These are phyloP conservation scores for Amphiprion percula DNA, from an alignment of 2,113 vertebrate genomes.

Conservation along the genomic window DNA sequence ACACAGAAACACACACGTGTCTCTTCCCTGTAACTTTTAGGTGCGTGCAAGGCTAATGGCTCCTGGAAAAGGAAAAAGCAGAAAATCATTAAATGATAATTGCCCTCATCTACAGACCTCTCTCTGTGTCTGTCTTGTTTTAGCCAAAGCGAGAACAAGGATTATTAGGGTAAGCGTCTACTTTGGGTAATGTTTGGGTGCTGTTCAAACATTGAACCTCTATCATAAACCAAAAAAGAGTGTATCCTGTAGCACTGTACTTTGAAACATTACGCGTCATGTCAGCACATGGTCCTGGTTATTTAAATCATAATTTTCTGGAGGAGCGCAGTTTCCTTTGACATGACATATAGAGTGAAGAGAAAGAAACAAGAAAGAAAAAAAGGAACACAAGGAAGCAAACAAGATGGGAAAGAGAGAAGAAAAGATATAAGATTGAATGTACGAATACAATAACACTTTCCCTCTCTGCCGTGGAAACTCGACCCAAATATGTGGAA, in stretches of 20 bases:
- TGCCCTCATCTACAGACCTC: constrained; percentile 73
- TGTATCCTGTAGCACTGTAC: constrained; percentile 62
- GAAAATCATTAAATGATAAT: constrained; percentile 84
- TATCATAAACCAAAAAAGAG: constrained; percentile 61
- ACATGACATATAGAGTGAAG: constrained; percentile 53
- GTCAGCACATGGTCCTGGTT: constrained; percentile 81
- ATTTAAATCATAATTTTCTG: constrained; percentile 73
- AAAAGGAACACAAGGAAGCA: constrained; percentile 19
- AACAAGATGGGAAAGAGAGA: constrained; percentile 16
- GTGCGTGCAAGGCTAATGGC: constrained; percentile 81
- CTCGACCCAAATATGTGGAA: constrained; percentile 75
- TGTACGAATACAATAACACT: constrained; percentile 38
- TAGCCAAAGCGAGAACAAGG: constrained; percentile 72
- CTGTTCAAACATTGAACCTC: constrained; percentile 69
- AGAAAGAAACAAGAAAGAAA: constrained; percentile 22
- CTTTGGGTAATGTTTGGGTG: constrained; percentile 75
- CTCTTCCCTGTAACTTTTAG: constrained; percentile 66
- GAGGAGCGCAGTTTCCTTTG: constrained; percentile 46
- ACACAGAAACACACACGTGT: constrained; percentile 30
- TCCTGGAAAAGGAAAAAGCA: constrained; percentile 80
- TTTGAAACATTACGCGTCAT: constrained; percentile 72
- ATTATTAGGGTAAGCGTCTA: constrained; percentile 66
- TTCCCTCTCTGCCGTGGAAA: constrained; percentile 65
- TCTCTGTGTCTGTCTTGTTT: constrained; percentile 70
- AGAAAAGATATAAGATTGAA: constrained; percentile 4